Percentiles rank a stretch among this genome's conserved stretches.
Evolutionary conservation across 2,888 invertebrate genomes (phyloP).

Genomic region (Eurytoma californica): DNA sequence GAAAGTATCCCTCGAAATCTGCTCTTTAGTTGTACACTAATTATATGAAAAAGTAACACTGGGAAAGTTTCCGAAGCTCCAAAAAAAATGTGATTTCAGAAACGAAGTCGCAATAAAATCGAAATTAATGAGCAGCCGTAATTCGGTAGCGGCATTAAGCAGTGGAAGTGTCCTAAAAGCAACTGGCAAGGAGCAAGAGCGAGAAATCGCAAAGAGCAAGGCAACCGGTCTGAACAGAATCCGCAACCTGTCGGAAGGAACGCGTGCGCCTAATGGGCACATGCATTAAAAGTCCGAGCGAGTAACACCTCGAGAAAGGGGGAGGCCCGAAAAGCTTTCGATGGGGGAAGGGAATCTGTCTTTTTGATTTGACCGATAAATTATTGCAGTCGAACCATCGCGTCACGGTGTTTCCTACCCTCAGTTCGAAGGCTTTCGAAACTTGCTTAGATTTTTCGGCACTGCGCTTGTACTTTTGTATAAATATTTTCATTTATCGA

Average conservation of each 20-base stretch:
- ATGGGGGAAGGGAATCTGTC: conserved; percentile 7
- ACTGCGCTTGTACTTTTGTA: neutral
- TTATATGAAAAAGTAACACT: no score
- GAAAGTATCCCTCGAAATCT: no score
- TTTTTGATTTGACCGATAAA: conserved; percentile 18
- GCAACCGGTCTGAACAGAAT: no score
- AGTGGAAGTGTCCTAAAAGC: no score
- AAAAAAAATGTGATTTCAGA: no score
- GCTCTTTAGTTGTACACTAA: no score
- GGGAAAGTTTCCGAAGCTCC: no score
- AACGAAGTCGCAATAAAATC: no score
- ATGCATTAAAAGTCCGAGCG: neutral
- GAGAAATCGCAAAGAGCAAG: no score
- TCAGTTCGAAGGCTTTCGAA: neutral
- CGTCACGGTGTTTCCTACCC: neutral
- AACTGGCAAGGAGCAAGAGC: no score
- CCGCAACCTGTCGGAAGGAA: neutral
- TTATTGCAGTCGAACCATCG: conserved; percentile 18
- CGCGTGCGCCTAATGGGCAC: neutral
- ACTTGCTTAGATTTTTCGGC: neutral
- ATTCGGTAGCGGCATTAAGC: no score
- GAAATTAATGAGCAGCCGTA: no score
- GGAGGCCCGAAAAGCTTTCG: neutral
- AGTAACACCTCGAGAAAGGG: neutral
- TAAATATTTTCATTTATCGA: neutral